phyloP scores from a whole-genome alignment of 2,113 vertebrate genomes.

The Chrysemys picta region DNA sequence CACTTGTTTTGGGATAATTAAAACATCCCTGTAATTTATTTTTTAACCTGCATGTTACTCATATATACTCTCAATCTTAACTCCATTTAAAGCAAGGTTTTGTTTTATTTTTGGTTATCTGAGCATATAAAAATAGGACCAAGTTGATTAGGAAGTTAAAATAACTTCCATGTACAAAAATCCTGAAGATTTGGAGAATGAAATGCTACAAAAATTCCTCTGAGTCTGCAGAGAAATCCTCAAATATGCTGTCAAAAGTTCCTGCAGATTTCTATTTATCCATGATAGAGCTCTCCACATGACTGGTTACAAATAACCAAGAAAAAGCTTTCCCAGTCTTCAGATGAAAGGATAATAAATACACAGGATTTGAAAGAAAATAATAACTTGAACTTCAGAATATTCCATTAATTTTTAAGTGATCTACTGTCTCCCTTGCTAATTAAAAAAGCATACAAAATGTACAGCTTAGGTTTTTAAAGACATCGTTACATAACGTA shows the following conservation, averaged over 20 bases:
- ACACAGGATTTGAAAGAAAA: background rate
- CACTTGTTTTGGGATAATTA: background rate
- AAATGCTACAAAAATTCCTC: background rate
- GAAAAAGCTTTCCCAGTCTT: background rate
- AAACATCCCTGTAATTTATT: background rate
- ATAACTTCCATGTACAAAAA: background rate
- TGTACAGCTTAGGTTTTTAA: fast-evolving
- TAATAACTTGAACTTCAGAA: background rate
- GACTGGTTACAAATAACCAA: background rate
- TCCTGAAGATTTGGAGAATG: background rate
- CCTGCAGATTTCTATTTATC: background rate
- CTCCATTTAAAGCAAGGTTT: background rate
- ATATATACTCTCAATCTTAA: background rate
- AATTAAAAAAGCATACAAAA: background rate
- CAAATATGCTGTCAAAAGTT: background rate
- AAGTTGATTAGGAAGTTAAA: background rate
- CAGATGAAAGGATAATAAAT: background rate
- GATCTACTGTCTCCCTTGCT: background rate
- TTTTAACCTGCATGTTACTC: background rate
- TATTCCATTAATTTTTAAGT: background rate
- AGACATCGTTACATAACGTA: background rate
- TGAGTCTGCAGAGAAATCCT: background rate
- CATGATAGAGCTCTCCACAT: background rate
- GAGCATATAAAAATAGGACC: background rate
- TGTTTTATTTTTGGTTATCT: background rate